Percentiles rank a stretch among this genome's conserved stretches.
Evolutionary conservation across 2,888 invertebrate genomes (phyloP).

Genomic region (Andrena minutula): DNA sequence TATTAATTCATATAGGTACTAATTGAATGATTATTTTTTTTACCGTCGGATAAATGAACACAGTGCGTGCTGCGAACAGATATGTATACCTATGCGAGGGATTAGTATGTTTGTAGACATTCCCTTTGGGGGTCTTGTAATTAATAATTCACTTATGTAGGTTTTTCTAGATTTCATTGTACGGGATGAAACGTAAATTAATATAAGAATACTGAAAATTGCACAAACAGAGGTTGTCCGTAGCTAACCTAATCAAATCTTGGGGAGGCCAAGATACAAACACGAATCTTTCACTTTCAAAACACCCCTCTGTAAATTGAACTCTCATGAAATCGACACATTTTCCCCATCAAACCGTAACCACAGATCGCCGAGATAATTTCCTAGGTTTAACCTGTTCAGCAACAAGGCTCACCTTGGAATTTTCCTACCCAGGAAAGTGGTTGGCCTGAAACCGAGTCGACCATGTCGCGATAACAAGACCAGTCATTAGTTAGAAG

Average conservation of each 20-base stretch:
- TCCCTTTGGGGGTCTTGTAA: too few relatives aligned
- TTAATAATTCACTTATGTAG: background rate
- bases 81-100: background rate
- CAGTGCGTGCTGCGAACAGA: background rate
- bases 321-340: background rate
- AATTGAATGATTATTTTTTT: background rate
- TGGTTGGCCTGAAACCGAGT: slow-evolving; percentile 8
- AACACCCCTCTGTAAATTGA: background rate
- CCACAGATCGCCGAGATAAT: background rate
- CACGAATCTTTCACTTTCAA: background rate
- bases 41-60: background rate
- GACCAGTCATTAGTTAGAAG: slow-evolving; percentile 70
- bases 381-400: background rate
- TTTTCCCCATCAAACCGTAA: too few relatives aligned
- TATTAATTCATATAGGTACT: background rate
- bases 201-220: background rate
- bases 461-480: slow-evolving; percentile 46
- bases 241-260: too few relatives aligned
- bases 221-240: background rate
- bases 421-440: slow-evolving; percentile 44
- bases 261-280: background rate
- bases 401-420: background rate
- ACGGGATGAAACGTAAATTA: background rate
- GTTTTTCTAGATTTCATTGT: background rate
- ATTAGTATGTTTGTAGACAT: too few relatives aligned